Conservation (phyloP, 2,113 vertebrate species). For the Cryptomyrus ogoouensis region DNA sequence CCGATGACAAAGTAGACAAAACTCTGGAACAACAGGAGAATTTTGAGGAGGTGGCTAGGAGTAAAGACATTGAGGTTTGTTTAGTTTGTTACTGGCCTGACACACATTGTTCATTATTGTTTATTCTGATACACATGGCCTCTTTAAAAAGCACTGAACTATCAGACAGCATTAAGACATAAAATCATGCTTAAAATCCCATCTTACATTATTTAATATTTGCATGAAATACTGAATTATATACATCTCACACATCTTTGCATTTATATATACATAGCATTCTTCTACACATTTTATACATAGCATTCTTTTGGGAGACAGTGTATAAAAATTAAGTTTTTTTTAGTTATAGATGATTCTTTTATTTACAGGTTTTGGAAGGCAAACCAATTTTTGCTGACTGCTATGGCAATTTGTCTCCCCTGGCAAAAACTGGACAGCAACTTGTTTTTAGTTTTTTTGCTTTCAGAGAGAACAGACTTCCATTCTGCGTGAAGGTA, state of each 20-base stretch:
- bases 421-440: slow-evolving; percentile 90
- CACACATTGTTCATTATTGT: neutral
- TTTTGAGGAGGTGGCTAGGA: slow-evolving; percentile 96
- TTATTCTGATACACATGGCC: neutral
- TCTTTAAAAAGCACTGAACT: neutral
- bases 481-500: slow-evolving; percentile 98
- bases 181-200: neutral
- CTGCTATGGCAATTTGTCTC: slow-evolving; percentile 91
- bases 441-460: slow-evolving; percentile 96
- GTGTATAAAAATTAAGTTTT: neutral
- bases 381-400: slow-evolving; percentile 93
- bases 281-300: neutral
- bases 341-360: neutral
- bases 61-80: slow-evolving; percentile 96
- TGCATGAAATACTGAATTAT: neutral
- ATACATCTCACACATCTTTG: neutral
- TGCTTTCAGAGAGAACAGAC: slow-evolving; percentile 97
- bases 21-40: slow-evolving; percentile 98
- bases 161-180: neutral
- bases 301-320: neutral
- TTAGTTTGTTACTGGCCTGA: neutral
- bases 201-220: neutral
- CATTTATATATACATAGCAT: neutral
- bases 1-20: slow-evolving; percentile 97
- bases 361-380: slow-evolving; percentile 78